Base-by-base conservation (phyloP, 64 coral and sea anemone species). In the Anthopleura sola region DNA sequence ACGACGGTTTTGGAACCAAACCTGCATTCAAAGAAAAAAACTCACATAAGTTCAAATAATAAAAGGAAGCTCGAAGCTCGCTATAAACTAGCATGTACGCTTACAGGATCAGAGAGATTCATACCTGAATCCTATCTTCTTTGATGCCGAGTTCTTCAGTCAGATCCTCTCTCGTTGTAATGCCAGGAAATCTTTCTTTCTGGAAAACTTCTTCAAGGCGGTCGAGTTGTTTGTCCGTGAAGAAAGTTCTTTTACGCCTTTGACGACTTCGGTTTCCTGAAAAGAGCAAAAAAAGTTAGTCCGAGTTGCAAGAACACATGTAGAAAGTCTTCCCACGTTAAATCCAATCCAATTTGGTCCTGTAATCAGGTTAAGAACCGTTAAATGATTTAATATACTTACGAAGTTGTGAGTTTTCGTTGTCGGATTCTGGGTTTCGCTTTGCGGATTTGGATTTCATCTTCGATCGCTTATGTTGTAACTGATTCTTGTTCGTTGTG, bases 61-160 rank as follows among this genome's bases (percentile, higher is more conserved):
- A n/a, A n/a, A n/a, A n/a, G n/a, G n/a, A n/a, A n/a, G n/a, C n/a
- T n/a, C n/a, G n/a, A n/a, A n/a, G n/a, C n/a, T n/a, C n/a, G n/a
- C n/a, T n/a, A n/a, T n/a, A n/a, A n/a, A n/a, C n/a, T n/a, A n/a
- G n/a, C n/a, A n/a, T n/a, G n/a, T 14, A 6, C 3, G 57, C 18
- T 10, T 38, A 79, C 38, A 79, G 21, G 38, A 16, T 37, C 15
- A 79, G 11, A 6, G 48, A 36, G 20, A 6, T 53, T 55, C 60
- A 86, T 90, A 94, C 93, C 82, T 95, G 93, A 66, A 95, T 91
- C 58, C 93, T 81, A 53, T 88, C 93, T 56, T 95, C 93, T 55
- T 82, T 66, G 51, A 95, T 95, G 4, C 89, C 86, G 5, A 95
- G 85, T 49, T 95, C 86, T 17, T 24, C 38, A 17, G 93, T 69